Base-by-base conservation (phyloP, 1,140 invertebrate species). In the Pseudomyrmex flavicornis region DNA sequence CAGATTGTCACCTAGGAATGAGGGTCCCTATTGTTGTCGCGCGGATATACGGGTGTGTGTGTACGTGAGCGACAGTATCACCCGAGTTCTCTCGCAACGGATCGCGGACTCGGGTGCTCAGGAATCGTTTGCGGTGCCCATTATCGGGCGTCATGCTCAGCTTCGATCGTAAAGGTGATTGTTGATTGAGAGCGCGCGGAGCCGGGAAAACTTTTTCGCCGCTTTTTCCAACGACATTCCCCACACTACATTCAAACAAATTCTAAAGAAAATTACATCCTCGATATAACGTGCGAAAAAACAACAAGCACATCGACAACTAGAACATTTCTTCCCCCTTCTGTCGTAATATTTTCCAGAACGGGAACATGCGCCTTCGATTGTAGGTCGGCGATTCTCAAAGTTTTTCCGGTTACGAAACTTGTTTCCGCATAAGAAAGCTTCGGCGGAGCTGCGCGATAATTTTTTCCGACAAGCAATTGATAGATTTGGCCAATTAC, bases 21-120 rank as follows among this genome's bases (percentile, higher is more conserved):
- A 88, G 77, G 54, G 72, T 59, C 17, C 35, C 82, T 65, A 88
- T 88, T 89, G 88, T 89, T 76, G 61, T 84, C 59, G 46, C 59
- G 85, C 62, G 66, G 50, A 12, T 52, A 13, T 52, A 12, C 13
- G 35, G 50, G 63, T 82, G 83, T 75, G 70, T 44, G 59, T 82
- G 83, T 75, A 75, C 76, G 72, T 83, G 85, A 69, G 77, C 84
- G 52, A 88, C 83, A 17, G 88, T 89, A 86, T 76, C 61, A 82
- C 85, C 89, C 92, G 88, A 89, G 35, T 35, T 35, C 90, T 92
- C 88, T 92, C 88, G 91, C 85, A 89, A 91, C 89, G 88, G 90
- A 91, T 93, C 90, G 91, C 82, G 87, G 87, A 85, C 86, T 68
- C 79, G 84, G 84, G 85, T 72, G 85, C 72, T 5, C 59, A 75